A percentile compares a stretch with the other conserved stretches of the same genome.
phyloP scores from a whole-genome alignment of 2,888 invertebrate species.

The Stenchaetothrips biformis region DNA sequence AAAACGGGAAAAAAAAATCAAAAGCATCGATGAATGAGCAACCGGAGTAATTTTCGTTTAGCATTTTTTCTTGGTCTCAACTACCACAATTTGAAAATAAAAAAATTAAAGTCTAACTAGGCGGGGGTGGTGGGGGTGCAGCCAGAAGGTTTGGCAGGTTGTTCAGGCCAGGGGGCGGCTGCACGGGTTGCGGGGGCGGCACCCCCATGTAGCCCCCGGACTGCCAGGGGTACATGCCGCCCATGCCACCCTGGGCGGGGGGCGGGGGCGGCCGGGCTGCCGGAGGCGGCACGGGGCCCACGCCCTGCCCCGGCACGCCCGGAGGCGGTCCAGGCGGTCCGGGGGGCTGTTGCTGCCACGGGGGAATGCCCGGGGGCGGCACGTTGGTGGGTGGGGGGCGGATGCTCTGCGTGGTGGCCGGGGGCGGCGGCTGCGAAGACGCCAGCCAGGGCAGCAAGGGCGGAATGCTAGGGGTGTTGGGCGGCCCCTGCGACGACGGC shows the following conservation, averaged over 20 bases:
- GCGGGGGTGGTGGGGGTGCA: conserved; percentile 67
- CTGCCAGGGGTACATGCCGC: conserved; percentile 29
- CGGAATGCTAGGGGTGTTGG: conserved; percentile 21
- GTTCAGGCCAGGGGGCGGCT: conserved; percentile 42
- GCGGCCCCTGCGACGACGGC: conserved; percentile 31
- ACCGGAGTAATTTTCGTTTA: neutral
- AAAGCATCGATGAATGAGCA: neutral
- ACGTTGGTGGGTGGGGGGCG: conserved; percentile 41
- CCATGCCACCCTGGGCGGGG: neutral
- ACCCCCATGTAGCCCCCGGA: conserved; percentile 33
- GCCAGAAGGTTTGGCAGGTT: conserved; percentile 54
- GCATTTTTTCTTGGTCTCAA: neutral
- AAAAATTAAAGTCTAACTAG: conserved; percentile 37
- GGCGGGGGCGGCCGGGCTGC: neutral
- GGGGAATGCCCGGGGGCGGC: conserved; percentile 44
- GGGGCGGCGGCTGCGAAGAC: conserved; percentile 38
- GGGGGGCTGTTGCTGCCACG: conserved; percentile 49
- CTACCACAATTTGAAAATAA: neutral
- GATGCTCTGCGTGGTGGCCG: conserved; percentile 38
- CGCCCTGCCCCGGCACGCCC: conserved; percentile 36
- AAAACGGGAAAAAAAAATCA: neutral
- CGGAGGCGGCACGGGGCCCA: conserved; percentile 38
- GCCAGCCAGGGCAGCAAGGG: conserved; percentile 21
- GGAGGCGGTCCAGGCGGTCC: conserved; percentile 53
- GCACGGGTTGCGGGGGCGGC: conserved; percentile 39